Base-by-base conservation (phyloP, 1,140 invertebrate species). In the Drosophila murphyi region DNA sequence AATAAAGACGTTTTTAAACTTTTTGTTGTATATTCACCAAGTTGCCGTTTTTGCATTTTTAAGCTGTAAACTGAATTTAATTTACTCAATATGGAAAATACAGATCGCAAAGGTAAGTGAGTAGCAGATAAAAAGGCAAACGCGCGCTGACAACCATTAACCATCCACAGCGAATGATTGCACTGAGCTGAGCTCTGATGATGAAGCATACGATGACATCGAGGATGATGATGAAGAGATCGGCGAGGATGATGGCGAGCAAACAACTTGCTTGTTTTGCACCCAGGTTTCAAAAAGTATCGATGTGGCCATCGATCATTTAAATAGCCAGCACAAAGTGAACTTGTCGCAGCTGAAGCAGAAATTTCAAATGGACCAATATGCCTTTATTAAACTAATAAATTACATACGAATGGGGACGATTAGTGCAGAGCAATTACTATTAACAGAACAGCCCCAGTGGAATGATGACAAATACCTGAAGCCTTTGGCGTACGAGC, bases 371-470 rank as follows among this genome's bases (percentile, higher is more conserved):
- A 95, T 98, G 93, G 97, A 98, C 90, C 96, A 95, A 81, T 97
- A 97, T 92, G 95, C 95, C 0, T 98, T 96, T 77, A 97, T 98
- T 20, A 97, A 92, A 92, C 93, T 98, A 76, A 95, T 98, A 8
- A 98, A 98, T 93, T 98, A 95, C 86, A 96, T 98, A 57, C 94
- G 97, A 79, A 93, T 92, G 34, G 93, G 95, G 57, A 95, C 95
- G 78, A 89, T 95, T 20, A 92, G 79, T n/a, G 93, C 94, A 39
- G 91, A 95, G 45, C 93, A 94, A 29, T 91, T 97, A 8, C 94
- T 94, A 43, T 92, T 92, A 8, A 80, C 93, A 3, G 90, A 93
- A 29, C 90, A 93, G 61, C 92, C 94, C 7, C 10, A 67, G 0
- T 97, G 96, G 96, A 94, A 95, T 73, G 97, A 98, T 83, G 95